A percentile compares a stretch with the other conserved stretches of the same genome.
Evolutionary conservation across 2,797 vertebrate species (phyloP).

Genomic region (Clarias fuscus): DNA sequence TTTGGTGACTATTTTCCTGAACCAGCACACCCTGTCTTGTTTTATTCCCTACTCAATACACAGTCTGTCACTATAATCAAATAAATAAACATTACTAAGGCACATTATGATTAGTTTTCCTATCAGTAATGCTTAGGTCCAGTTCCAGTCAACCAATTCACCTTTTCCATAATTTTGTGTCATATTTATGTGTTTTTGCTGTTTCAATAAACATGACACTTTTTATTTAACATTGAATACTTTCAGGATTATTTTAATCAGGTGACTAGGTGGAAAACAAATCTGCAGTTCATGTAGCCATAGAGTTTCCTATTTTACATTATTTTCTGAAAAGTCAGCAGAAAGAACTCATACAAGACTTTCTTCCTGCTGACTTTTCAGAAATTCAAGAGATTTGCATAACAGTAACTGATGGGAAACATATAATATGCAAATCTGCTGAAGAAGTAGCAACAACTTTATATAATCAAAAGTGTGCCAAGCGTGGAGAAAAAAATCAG

Average conservation of each 20-base stretch:
- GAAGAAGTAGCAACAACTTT: neutral
- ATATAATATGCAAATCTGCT: constrained; percentile 22
- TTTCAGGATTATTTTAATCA: neutral
- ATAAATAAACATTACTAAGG: neutral
- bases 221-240: neutral
- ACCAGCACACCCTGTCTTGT: too few relatives aligned
- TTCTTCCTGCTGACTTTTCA: constrained; percentile 18
- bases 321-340: constrained; percentile 20
- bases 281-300: neutral
- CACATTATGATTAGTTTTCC: neutral
- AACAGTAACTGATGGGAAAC: constrained; percentile 11
- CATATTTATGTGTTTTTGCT: neutral
- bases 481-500: neutral
- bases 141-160: neutral
- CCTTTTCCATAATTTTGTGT: neutral
- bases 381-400: constrained; percentile 11
- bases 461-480: neutral
- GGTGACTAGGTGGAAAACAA: neutral
- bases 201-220: neutral
- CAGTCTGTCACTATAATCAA: neutral
- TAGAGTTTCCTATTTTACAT: neutral
- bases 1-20: neutral
- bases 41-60: constrained; percentile 5
- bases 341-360: neutral
- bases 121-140: neutral